Conservation (phyloP, 2,797 vertebrate species). For the Microhierax caerulescens region DNA sequence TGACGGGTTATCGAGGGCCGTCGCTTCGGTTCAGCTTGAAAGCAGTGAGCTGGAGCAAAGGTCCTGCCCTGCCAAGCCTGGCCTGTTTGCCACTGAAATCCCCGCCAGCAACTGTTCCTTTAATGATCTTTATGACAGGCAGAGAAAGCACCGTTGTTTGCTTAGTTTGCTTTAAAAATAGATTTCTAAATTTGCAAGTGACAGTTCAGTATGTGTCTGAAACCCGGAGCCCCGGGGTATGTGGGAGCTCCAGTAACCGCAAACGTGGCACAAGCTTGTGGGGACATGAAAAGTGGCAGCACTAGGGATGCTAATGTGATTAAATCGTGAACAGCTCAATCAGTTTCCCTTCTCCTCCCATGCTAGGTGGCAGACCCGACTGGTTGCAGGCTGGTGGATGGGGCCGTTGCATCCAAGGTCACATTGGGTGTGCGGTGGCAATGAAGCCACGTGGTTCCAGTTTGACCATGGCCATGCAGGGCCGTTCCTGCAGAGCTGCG, state of each 20-base stretch:
- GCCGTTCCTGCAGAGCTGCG: neutral
- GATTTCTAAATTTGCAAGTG: slow-evolving; percentile 38
- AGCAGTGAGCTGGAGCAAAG: slow-evolving; percentile 13
- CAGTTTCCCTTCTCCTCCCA: slow-evolving; percentile 34
- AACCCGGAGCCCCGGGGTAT: neutral
- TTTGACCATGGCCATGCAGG: neutral
- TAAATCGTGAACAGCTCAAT: slow-evolving; percentile 32
- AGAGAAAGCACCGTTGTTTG: slow-evolving; percentile 15
- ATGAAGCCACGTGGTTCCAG: neutral
- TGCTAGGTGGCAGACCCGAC: neutral
- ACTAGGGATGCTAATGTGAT: neutral
- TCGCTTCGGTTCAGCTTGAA: neutral
- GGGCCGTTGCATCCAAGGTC: neutral
- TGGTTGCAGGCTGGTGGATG: neutral
- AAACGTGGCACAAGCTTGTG: neutral
- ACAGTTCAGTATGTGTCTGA: neutral
- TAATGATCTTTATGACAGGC: slow-evolving; percentile 47
- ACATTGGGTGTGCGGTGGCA: rapidly evolving
- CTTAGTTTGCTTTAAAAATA: slow-evolving; percentile 59
- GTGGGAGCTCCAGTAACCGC: neutral
- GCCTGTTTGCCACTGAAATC: slow-evolving; percentile 11
- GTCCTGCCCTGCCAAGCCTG: neutral
- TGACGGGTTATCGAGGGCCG: rapidly evolving
- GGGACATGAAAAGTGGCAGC: neutral
- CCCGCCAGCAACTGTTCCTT: neutral